phyloP scores from a whole-genome alignment of 2,888 invertebrate species.

The Tiliacea citrago region DNA sequence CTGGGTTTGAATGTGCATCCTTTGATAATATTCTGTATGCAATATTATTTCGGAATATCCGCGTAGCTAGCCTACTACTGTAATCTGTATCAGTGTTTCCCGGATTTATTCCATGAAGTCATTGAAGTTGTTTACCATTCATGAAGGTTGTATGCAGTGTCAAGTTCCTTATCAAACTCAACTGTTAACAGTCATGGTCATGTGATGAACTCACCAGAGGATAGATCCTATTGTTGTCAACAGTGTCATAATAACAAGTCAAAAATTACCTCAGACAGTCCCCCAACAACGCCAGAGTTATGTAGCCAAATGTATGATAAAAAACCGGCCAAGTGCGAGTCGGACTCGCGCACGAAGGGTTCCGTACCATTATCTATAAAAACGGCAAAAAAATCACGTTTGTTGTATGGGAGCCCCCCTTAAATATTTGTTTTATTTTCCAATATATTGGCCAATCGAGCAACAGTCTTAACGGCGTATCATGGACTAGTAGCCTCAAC shows the following conservation, averaged over 20 bases:
- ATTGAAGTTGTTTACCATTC: constrained; percentile 42
- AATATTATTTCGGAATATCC: constrained; percentile 33
- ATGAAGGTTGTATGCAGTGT: constrained; percentile 31
- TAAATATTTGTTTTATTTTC: no score
- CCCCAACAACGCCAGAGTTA: no score
- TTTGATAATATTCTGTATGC: constrained; percentile 22
- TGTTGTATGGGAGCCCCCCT: no score
- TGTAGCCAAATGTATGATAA: background rate
- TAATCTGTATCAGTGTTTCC: constrained; percentile 32
- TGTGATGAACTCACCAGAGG: background rate
- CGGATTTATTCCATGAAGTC: constrained; percentile 14
- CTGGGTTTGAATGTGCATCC: constrained; percentile 15
- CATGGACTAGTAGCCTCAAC: no score
- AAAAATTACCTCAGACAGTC: no score
- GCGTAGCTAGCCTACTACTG: background rate
- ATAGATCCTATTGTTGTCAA: background rate
- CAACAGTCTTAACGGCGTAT: no score
- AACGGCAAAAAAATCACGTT: no score
- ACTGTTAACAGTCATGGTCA: background rate
- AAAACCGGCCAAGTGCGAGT: no score
- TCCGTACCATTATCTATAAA: no score
- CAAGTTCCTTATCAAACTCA: constrained; percentile 7
- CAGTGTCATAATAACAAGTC: background rate
- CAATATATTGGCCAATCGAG: no score
- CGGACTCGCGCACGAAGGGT: no score